phyloP scores from a whole-genome alignment of 2,888 invertebrate species.

The Meliscaeva auricollis region DNA sequence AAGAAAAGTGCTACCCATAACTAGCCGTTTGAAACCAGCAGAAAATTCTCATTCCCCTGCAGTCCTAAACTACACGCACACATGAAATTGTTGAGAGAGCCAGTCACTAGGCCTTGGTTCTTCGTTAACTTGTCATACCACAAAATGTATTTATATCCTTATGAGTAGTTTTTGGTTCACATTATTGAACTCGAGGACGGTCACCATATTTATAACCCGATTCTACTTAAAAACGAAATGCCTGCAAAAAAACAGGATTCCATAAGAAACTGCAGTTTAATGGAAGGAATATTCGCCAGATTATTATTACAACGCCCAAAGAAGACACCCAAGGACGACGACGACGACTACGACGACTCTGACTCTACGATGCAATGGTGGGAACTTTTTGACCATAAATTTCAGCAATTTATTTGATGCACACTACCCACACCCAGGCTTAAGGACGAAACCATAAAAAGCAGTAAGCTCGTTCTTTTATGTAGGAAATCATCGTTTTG shows the following conservation, averaged over 20 bases:
- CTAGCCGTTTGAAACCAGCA: no score
- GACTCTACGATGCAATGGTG: constrained; percentile 8
- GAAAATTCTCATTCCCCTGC: no score
- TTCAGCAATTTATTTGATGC: constrained; percentile 74
- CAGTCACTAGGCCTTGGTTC: no score
- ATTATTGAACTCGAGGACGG: no score
- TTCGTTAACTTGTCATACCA: no score
- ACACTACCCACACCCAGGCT: constrained; percentile 53
- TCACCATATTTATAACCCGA: constrained; percentile 1
- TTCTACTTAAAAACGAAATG: not conserved
- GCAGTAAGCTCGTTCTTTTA: constrained; percentile 27
- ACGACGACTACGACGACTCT: not conserved
- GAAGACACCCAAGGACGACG: not conserved
- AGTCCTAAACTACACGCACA: no score
- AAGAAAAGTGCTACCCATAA: no score
- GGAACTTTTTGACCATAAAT: constrained; percentile 70
- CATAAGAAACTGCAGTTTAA: constrained; percentile 58
- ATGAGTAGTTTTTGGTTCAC: no score
- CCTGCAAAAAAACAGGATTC: constrained; percentile 8
- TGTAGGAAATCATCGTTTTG: constrained; percentile 35
- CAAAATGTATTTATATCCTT: no score
- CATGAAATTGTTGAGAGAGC: no score
- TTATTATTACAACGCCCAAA: constrained; percentile 70
- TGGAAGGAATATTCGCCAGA: constrained; percentile 62
- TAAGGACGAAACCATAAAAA: constrained; percentile 17